phyloP scores from a whole-genome alignment of 2,113 vertebrate genomes.

The Anser brachyrhynchus region DNA sequence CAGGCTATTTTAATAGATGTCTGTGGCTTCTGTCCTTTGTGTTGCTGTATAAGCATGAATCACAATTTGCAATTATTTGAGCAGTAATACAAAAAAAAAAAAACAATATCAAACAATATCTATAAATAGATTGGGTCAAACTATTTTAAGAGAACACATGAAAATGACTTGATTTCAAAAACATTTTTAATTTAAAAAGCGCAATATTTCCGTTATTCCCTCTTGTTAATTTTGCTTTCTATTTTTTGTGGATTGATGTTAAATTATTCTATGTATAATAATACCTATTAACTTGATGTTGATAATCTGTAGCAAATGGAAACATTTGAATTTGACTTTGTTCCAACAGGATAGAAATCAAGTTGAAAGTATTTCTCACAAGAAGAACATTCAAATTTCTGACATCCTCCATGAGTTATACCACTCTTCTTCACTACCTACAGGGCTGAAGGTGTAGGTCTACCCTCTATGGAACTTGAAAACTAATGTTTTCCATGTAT shows the following conservation, averaged over 20 bases:
- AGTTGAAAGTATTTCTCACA: not conserved
- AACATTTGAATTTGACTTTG: not conserved
- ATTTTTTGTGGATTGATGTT: not conserved
- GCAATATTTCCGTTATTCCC: not conserved
- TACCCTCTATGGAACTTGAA: not conserved
- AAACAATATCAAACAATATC: not conserved
- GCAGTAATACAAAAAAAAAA: not conserved
- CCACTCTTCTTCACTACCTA: not conserved
- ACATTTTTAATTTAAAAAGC: not conserved
- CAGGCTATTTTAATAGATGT: slow-evolving; percentile 24
- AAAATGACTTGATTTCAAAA: not conserved
- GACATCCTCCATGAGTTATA: not conserved
- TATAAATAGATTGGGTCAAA: not conserved
- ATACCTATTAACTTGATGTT: not conserved
- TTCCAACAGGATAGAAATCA: not conserved
- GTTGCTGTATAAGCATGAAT: not conserved
- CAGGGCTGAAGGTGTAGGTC: not conserved
- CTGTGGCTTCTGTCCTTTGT: not conserved
- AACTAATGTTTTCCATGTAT: not conserved
- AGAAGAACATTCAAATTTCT: not conserved
- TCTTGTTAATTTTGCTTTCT: not conserved
- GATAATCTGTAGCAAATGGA: not conserved
- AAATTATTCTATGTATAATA: not conserved
- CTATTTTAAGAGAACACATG: not conserved
- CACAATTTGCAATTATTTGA: slow-evolving; percentile 6